Conservation (phyloP, 2,113 vertebrate species). For the Protomyctophum bolini region DNA sequence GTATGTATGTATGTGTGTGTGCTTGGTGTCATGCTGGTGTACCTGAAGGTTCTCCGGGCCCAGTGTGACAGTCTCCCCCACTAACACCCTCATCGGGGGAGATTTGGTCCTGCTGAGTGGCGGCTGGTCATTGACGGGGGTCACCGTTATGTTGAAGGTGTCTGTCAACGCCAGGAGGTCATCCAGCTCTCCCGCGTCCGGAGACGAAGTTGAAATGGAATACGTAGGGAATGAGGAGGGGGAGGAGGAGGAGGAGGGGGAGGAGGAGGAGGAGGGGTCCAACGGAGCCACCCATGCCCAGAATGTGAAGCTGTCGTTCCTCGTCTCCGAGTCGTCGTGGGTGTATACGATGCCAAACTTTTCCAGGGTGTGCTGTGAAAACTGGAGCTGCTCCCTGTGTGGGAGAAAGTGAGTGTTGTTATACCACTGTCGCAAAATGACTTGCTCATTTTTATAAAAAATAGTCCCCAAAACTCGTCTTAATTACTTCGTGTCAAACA, state of each 20-base stretch:
- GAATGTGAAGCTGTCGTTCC: slow-evolving; percentile 85
- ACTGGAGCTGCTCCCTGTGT: slow-evolving; percentile 77
- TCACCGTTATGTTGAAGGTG: slow-evolving; percentile 86
- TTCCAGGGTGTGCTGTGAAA: slow-evolving; percentile 85
- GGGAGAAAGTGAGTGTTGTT: background rate
- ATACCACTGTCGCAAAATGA: no score
- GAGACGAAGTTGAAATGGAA: slow-evolving; percentile 21
- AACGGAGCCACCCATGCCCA: slow-evolving; percentile 83
- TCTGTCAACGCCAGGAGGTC: slow-evolving; percentile 78
- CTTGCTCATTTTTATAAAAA: no score
- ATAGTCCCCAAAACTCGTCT: no score
- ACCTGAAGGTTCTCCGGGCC: slow-evolving; percentile 83
- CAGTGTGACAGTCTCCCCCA: slow-evolving; percentile 79
- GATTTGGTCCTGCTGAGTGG: slow-evolving; percentile 83
- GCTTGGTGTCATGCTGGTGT: background rate
- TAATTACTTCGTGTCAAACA: no score
- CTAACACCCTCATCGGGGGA: slow-evolving; percentile 79
- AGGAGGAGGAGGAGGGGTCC: slow-evolving; percentile 52
- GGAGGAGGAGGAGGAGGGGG: slow-evolving; percentile 52
- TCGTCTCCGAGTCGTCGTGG: slow-evolving; percentile 88
- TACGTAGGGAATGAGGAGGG: slow-evolving; percentile 63
- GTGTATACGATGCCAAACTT: slow-evolving; percentile 82
- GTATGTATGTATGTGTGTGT: background rate
- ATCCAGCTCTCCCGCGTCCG: slow-evolving; percentile 34
- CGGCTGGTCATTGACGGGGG: slow-evolving; percentile 85